phyloP scores from a whole-genome alignment of 92 coral and sea anemone species.

The Desmophyllum pertusum region DNA sequence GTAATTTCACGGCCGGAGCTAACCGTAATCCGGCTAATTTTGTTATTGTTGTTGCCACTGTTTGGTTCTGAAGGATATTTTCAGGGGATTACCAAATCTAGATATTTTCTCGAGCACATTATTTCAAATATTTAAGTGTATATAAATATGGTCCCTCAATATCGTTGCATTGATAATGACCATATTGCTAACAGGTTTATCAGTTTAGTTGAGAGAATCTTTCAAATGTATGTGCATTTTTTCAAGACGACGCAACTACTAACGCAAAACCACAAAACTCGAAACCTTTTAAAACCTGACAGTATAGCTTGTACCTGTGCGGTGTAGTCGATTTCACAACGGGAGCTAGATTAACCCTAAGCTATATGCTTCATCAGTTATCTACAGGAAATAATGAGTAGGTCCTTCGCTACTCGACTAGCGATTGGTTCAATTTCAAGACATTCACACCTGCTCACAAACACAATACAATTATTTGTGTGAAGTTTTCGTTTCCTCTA shows the following conservation, averaged over 20 bases:
- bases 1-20: too few relatives aligned
- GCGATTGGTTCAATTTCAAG: background rate
- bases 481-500: background rate
- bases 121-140: background rate
- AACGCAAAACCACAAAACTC: background rate
- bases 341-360: background rate
- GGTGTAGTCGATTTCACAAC: background rate
- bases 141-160: background rate
- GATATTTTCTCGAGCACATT: background rate
- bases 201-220: too few relatives aligned
- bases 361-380: background rate
- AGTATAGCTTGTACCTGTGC: background rate
- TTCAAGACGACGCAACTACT: background rate
- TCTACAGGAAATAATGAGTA: background rate
- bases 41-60: background rate
- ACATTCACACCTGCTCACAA: background rate
- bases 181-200: background rate
- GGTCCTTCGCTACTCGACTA: background rate
- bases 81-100: background rate
- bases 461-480: background rate
- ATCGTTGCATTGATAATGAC: background rate
- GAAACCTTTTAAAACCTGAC: constrained; percentile 3
- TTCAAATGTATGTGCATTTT: background rate
- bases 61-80: background rate
- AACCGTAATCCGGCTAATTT: background rate